These are phyloP conservation scores for Iphiclides podalirius DNA, from an alignment of 2,888 invertebrate species.

Conservation along the genomic window DNA sequence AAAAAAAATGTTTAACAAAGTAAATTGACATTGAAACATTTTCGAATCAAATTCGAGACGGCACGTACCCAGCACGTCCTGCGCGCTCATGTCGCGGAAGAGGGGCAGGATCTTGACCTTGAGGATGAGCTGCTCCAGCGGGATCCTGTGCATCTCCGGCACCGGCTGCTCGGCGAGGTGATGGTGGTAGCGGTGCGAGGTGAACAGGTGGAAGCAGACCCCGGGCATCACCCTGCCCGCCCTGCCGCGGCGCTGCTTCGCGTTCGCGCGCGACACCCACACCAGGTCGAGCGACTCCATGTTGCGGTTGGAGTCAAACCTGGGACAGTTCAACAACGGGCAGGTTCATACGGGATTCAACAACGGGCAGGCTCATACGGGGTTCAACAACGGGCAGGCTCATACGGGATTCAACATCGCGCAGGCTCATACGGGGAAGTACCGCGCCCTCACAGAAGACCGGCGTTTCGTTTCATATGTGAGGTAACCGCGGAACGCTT, in stretches of 20 bases:
- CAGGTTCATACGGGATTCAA: no score
- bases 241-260: constrained; percentile 92
- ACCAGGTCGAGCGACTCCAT: constrained; percentile 93
- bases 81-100: constrained; percentile 68
- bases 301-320: constrained; percentile 89
- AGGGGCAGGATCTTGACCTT: constrained; percentile 85
- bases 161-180: constrained; percentile 87
- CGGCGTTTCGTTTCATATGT: no score
- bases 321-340: no score
- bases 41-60: no score
- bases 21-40: no score
- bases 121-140: constrained; percentile 89
- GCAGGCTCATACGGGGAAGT: no score
- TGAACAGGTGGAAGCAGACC: constrained; percentile 92
- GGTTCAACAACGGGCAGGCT: no score
- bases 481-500: no score
- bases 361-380: no score
- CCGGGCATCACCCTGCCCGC: constrained; percentile 96
- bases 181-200: constrained; percentile 83
- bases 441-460: no score
- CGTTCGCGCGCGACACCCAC: constrained; percentile 95
- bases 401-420: no score
- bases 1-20: no score
- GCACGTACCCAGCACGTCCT: constrained; percentile 73
- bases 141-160: constrained; percentile 94